phyloP scores from a whole-genome alignment of 2,113 vertebrate genomes.

The Pituophis catenifer region DNA sequence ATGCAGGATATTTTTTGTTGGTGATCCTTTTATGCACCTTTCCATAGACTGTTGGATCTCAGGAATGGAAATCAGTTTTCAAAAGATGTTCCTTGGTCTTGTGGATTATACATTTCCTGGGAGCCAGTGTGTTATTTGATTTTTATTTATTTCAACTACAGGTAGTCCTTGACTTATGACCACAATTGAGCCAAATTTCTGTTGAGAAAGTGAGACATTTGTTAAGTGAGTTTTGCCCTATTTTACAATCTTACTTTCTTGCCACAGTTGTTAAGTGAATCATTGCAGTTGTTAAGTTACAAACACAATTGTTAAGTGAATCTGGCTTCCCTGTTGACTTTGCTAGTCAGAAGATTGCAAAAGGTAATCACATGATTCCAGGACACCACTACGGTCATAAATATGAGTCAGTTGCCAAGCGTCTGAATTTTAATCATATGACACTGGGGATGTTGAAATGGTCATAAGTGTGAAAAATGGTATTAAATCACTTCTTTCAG shows the following conservation, averaged over 20 bases:
- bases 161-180: neutral
- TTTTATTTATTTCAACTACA: neutral
- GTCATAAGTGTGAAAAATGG: neutral
- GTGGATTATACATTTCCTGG: neutral
- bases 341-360: too few relatives aligned
- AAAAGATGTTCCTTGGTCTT: neutral
- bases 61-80: neutral
- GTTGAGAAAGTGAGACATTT: neutral
- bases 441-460: neutral
- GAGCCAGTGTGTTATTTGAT: neutral
- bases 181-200: neutral
- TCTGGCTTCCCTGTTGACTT: too few relatives aligned
- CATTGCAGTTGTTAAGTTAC: too few relatives aligned
- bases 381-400: neutral
- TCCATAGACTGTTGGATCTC: neutral
- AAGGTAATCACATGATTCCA: neutral
- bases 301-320: too few relatives aligned
- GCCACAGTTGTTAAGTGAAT: too few relatives aligned
- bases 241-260: neutral
- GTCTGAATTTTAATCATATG: neutral
- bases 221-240: neutral
- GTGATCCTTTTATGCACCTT: neutral
- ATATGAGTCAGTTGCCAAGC: neutral
- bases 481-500: neutral
- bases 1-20: neutral